Base-by-base conservation (phyloP, 1,140 invertebrate genomes). In the Leptopilina clavipes region DNA sequence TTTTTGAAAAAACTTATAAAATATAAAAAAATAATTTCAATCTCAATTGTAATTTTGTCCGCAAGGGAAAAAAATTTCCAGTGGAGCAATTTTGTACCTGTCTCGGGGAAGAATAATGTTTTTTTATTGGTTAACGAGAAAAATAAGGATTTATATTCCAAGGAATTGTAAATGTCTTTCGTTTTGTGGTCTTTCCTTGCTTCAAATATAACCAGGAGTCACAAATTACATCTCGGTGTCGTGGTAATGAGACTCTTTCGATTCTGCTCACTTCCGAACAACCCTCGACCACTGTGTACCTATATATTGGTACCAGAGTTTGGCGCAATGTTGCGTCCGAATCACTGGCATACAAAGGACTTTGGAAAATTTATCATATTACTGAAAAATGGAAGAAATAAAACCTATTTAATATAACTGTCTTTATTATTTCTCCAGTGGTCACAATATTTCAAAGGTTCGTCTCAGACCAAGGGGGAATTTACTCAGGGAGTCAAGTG, bases 181-280 rank as follows among this genome's bases (percentile, higher is more conserved):
- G n/a, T 52, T 52, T 17, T 52, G 48, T 17, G 48, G 48, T 17
- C 48, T 17, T 8, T 52, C 6, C 48, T 52, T 52, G n/a, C 48
- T 52, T 52, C 48, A 52, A 52, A 52, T 52, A 52, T 52, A 52
- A 52, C 48, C 48, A 52, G 48, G 48, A 52, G 48, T 52, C 48
- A 52, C 48, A 52, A 52, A 52, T 52, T 52, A 52, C 48, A n/a
- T n/a, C 48, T 52, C n/a, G 48, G 48, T 52, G 48, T 52, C 48
- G 48, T 52, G 48, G 48, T 52, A 52, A 52, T 52, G 48, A 52
- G 48, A 52, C 17, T 52, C 48, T 52, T 52, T 52, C n/a, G 48
- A 52, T 52, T 52, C 48, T 17, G n/a, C 48, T 52, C 48, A 52
- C 48, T 7, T 52, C 48, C 48, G 17, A n/a, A n/a, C 48, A 52